Conservation (phyloP, 2,797 vertebrate species). For the Falco cherrug region DNA sequence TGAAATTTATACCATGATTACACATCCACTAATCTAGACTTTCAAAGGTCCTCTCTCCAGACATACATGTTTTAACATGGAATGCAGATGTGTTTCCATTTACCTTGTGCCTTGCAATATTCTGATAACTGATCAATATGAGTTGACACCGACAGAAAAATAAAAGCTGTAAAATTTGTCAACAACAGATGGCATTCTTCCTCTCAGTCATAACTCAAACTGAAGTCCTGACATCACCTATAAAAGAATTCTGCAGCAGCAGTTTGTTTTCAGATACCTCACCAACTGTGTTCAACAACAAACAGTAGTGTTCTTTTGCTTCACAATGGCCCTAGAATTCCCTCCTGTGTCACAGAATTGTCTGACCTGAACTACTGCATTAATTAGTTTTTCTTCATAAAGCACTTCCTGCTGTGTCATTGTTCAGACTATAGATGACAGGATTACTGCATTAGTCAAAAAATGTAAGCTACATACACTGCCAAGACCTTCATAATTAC, state of each 20-base stretch:
- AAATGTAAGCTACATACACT: neutral
- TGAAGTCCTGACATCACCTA: neutral
- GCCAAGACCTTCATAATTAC: neutral
- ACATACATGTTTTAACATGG: neutral
- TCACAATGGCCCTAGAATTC: neutral
- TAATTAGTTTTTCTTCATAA: neutral
- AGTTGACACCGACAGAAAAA: neutral
- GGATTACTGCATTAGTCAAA: neutral
- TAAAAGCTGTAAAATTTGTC: neutral
- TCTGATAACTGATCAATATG: neutral
- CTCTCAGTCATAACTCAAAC: neutral
- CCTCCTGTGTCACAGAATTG: neutral
- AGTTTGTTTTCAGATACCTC: conserved; percentile 1
- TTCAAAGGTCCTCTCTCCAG: neutral
- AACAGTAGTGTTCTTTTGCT: neutral
- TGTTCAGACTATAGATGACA: neutral
- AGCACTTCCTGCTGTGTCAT: neutral
- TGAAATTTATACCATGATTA: neutral
- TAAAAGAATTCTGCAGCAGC: neutral
- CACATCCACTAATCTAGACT: neutral
- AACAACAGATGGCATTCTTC: neutral
- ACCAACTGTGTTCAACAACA: neutral
- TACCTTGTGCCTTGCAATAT: neutral
- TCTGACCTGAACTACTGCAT: neutral
- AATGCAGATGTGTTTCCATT: neutral